Conservation (phyloP, 2,888 invertebrate species). For the Caenorhabditis sp. region DNA sequence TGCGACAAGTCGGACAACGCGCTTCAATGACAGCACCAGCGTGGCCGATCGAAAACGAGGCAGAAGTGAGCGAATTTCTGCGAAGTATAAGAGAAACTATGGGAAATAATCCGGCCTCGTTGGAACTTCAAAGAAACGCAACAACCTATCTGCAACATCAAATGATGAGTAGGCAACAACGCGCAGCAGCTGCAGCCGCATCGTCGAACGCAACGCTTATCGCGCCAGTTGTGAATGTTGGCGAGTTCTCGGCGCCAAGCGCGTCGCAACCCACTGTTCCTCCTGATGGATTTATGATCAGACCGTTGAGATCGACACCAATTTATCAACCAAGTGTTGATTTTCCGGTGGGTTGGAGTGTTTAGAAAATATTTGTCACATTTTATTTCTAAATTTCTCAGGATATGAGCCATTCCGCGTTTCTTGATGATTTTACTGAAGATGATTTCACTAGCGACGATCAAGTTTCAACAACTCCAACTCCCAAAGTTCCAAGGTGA, state of each 20-base stretch:
- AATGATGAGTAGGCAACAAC: not conserved
- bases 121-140: slow-evolving; percentile 2
- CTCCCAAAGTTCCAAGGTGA: no score
- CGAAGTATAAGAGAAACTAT: not conserved
- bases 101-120: not conserved
- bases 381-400: not conserved
- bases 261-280: not conserved
- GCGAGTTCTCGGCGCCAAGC: not conserved
- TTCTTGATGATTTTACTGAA: slow-evolving; percentile 4
- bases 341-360: slow-evolving; percentile 17
- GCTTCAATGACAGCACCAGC: not conserved
- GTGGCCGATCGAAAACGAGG: not conserved
- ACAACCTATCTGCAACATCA: not conserved
- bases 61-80: slow-evolving; percentile 17
- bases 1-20: slow-evolving; percentile 21
- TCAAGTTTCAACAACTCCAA: not conserved
- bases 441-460: not conserved
- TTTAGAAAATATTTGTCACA: slow-evolving; percentile 8
- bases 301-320: slow-evolving; percentile 11
- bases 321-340: slow-evolving; percentile 27
- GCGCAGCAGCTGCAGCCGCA: not conserved
- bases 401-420: not conserved
- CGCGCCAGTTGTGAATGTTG: not conserved
- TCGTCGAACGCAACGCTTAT: not conserved
- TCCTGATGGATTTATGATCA: slow-evolving; percentile 4